A percentile compares a stretch with the other conserved stretches of the same genome.
phyloP scores from a whole-genome alignment of 2,797 vertebrate genomes.

The Graptemys geographica region DNA sequence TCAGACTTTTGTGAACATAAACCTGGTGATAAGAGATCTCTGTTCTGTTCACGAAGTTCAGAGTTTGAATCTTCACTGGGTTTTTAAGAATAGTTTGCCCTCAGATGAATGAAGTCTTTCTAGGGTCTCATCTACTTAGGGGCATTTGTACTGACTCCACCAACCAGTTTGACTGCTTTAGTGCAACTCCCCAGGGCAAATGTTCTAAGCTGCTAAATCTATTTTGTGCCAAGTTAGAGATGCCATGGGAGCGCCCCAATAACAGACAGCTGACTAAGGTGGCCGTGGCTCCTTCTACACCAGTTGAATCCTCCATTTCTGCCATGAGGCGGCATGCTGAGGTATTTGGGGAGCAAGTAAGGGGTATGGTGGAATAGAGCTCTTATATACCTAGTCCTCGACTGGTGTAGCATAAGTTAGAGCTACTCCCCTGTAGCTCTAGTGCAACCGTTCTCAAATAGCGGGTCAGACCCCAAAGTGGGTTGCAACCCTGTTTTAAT shows the following conservation, averaged over 20 bases:
- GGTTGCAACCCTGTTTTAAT: no score
- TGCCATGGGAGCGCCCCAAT: neutral
- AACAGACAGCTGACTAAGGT: neutral
- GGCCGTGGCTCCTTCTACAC: neutral
- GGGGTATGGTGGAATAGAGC: neutral
- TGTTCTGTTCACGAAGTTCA: neutral
- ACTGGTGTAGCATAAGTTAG: neutral
- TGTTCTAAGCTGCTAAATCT: neutral
- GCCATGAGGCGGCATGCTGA: neutral
- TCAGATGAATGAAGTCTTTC: neutral
- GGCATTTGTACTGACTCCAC: neutral
- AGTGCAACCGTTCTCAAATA: no score
- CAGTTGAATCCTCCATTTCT: neutral
- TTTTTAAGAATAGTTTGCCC: neutral
- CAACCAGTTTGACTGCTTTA: neutral
- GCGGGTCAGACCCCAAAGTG: no score
- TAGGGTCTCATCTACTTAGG: neutral
- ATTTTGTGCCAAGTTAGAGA: neutral
- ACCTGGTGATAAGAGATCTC: neutral
- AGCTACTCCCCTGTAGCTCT: neutral
- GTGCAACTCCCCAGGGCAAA: neutral
- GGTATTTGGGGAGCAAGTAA: neutral
- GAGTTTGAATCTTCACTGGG: neutral
- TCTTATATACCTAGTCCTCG: neutral
- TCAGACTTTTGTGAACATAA: neutral